Evolutionary conservation across 2,113 vertebrate genomes (phyloP).

Genomic region (Coracopsis vasa): DNA sequence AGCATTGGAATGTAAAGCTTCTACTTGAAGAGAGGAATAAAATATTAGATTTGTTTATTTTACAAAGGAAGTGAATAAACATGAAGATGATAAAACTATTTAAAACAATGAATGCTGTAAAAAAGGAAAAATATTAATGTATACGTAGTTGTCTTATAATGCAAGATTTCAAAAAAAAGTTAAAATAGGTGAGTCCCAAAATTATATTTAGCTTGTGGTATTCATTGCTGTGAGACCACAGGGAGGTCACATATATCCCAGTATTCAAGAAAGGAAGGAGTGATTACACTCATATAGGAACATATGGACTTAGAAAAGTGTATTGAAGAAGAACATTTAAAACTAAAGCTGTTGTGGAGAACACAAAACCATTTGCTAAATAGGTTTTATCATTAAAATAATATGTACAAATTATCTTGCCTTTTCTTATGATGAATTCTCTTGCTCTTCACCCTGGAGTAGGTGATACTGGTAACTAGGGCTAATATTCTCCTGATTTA

Average conservation of each 20-base stretch:
- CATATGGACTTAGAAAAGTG: not conserved
- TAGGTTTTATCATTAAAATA: not conserved
- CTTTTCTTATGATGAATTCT: not conserved
- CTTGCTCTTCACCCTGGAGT: not conserved
- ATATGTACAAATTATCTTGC: not conserved
- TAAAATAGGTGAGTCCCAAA: not conserved
- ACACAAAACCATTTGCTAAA: not conserved
- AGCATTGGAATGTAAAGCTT: not conserved
- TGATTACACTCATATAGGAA: not conserved
- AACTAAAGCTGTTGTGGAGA: not conserved
- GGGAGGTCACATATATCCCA: not conserved
- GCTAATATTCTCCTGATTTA: not conserved
- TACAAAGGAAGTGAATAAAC: not conserved
- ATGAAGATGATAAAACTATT: not conserved
- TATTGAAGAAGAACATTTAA: not conserved
- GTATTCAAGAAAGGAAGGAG: not conserved
- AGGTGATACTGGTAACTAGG: not conserved
- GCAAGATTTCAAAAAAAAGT: not conserved
- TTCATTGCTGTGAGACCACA: not conserved
- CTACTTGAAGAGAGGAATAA: not conserved
- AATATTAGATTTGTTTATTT: not conserved
- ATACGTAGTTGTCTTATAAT: not conserved
- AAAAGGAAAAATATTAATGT: not conserved
- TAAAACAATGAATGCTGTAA: not conserved
- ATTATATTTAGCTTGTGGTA: not conserved